Evolutionary conservation across 2,113 vertebrate genomes (phyloP), one percentile per base, ranked within the genome.

Genomic region (Helogale parvula): DNA sequence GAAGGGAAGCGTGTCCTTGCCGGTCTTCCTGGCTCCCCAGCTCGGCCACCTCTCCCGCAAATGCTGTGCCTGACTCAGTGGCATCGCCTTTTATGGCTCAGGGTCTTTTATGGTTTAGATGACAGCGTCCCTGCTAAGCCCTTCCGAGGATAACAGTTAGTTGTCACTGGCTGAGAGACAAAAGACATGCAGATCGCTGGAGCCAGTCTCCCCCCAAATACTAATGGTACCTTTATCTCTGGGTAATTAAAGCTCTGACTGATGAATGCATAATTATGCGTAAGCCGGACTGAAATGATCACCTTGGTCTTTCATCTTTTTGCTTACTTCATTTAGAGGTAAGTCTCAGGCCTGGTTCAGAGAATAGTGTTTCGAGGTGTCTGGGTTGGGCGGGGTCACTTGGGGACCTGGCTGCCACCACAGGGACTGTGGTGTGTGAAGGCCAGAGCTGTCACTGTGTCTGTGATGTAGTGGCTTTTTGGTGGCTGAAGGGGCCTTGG

Each of bases 221-320:
- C 52, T 98, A 98, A 98, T 98, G 96, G 98, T 8, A 16, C 98
- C 98, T 97, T 98, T 80, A 97, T 97, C 98, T 96, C 97, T 0
- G 1, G 98, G 97, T 98, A 98, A 99, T 99, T 98, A 99, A 97
- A 93, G 96, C 97, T 98, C 90, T 13, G 88, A 93, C 97, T 85
- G 98, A 98, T 98, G 97, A 98, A 97, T 97, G 98, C 95, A 41
- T 98, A 99, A 99, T 99, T 99, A 98, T 54, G 95, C 63, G 65
- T 98, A 98, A 98, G 97, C 98, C 60, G 60, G 50, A 96, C 94
- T 96, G 91, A 97, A 96, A 87, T 93, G 96, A 97, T 97, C 50
- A 57, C 60, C 29, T 96, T 97, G 97, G 90, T 94, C 94, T 98
- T 98, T 94, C 97, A 98, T 98, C 98, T 98, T 0, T 0, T 21